Percentiles rank a stretch among this genome's conserved stretches.
Evolutionary conservation across 1,140 invertebrate genomes (phyloP).

Genomic region (Aporrectodea caliginosa): DNA sequence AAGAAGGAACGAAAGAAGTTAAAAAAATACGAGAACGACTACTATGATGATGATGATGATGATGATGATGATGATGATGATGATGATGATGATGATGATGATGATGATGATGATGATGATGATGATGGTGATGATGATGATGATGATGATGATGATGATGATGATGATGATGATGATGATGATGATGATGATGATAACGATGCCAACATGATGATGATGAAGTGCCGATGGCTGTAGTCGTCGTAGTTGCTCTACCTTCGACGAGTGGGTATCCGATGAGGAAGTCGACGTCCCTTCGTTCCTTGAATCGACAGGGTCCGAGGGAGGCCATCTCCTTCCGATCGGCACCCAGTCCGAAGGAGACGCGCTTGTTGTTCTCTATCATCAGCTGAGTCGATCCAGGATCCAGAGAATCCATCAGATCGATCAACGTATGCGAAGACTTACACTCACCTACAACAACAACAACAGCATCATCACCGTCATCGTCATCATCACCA

Average conservation of each 20-base stretch:
- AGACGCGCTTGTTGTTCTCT: not conserved
- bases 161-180: slow-evolving; percentile 15
- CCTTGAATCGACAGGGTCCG: not conserved
- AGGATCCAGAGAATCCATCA: not conserved
- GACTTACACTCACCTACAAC: too few species aligned
- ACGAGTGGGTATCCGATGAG: not conserved
- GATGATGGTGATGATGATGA: not conserved
- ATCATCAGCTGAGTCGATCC: not conserved
- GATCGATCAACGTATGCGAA: too few species aligned
- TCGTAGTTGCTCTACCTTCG: slow-evolving; percentile 14
- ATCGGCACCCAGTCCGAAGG: not conserved
- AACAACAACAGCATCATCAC: too few species aligned
- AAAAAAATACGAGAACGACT: too few species aligned
- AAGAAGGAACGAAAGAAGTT: too few species aligned
- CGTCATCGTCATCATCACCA: too few species aligned
- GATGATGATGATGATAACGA: not conserved
- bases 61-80: not conserved
- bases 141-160: slow-evolving; percentile 12
- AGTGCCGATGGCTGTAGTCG: slow-evolving; percentile 11
- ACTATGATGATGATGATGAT: not conserved
- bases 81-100: not conserved
- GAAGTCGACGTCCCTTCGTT: not conserved
- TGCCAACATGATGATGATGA: too few species aligned
- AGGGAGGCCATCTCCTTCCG: not conserved
- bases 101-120: not conserved